phyloP scores from a whole-genome alignment of 2,797 vertebrate genomes.

The Sebastes minor region DNA sequence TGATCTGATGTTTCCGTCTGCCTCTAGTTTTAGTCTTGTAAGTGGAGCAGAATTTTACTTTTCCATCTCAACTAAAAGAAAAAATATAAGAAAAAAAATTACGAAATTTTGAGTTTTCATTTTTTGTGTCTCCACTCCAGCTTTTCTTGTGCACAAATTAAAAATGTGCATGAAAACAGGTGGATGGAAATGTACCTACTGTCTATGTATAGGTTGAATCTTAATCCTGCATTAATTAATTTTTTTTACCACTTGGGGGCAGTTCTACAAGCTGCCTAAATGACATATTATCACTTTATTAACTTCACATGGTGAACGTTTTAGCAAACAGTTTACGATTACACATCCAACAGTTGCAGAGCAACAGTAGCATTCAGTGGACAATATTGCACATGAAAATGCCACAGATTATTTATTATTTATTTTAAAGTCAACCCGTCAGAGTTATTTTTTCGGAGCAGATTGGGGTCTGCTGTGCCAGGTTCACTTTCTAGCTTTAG shows the following conservation, averaged over 20 bases:
- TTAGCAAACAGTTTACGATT: not conserved
- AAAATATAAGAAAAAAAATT: too few relatives aligned
- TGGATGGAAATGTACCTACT: not conserved
- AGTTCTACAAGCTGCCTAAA: not conserved
- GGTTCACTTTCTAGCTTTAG: constrained; percentile 59
- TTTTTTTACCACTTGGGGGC: not conserved
- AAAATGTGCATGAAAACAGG: not conserved
- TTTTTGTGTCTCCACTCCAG: too few relatives aligned
- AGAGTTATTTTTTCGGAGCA: constrained; percentile 46
- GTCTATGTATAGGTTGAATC: not conserved
- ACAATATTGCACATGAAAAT: not conserved
- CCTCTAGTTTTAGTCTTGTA: too few relatives aligned
- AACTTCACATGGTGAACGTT: not conserved
- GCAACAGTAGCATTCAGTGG: not conserved
- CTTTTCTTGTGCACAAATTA: too few relatives aligned
- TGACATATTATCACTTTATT: not conserved
- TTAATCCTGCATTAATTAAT: not conserved
- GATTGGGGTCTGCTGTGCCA: constrained; percentile 46
- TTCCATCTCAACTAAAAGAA: too few relatives aligned
- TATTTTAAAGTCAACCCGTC: constrained; percentile 37
- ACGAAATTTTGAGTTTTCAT: too few relatives aligned
- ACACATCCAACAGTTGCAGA: not conserved
- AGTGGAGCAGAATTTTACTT: too few relatives aligned
- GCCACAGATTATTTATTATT: not conserved
- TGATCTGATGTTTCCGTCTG: too few relatives aligned